Evolutionary conservation across 2,888 invertebrate species (phyloP).

Genomic region (Mythimna pallens): DNA sequence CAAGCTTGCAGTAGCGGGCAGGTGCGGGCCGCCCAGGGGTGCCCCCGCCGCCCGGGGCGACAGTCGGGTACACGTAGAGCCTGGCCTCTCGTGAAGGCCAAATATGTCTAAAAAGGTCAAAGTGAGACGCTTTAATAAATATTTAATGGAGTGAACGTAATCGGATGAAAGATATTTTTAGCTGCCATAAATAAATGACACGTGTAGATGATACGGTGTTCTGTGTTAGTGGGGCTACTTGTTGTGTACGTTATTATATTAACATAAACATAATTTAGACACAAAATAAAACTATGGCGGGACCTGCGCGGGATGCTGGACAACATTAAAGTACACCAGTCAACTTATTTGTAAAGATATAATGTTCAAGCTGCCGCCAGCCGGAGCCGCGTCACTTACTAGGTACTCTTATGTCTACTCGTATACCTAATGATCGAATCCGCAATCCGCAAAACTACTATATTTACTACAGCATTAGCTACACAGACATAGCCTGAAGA

Average conservation of each 20-base stretch:
- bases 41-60: not conserved
- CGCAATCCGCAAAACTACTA: too few species aligned
- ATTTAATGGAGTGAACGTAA: constrained; percentile 40
- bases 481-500: too few species aligned
- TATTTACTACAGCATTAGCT: too few species aligned
- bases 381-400: too few species aligned
- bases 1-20: not conserved
- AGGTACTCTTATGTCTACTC: too few species aligned
- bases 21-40: too few species aligned
- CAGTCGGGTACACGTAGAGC: not conserved
- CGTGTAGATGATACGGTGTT: not conserved
- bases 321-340: too few species aligned
- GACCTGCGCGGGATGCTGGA: too few species aligned
- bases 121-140: constrained; percentile 25
- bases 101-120: constrained; percentile 2
- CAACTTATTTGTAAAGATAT: too few species aligned
- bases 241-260: not conserved
- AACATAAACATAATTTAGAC: not conserved
- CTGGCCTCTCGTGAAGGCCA: not conserved
- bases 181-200: not conserved
- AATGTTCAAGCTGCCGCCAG: too few species aligned
- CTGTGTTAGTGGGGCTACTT: not conserved
- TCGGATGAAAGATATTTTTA: constrained; percentile 15
- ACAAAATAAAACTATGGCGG: not conserved
- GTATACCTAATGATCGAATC: too few species aligned